Base-by-base conservation (phyloP, 2,888 invertebrate genomes). In the Calameuta idolon region DNA sequence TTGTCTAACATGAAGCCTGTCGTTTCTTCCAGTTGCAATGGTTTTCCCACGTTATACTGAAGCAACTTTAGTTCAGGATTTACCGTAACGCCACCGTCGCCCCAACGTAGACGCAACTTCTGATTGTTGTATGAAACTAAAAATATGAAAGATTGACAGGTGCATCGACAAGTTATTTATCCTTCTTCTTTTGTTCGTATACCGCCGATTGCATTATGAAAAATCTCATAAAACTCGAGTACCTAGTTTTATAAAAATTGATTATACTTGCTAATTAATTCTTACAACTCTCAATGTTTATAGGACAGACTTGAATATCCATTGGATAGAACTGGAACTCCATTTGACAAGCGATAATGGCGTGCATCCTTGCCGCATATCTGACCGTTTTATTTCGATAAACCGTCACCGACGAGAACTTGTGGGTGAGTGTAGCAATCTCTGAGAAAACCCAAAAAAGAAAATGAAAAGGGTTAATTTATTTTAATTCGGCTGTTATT, bases 221-320 rank as follows among this genome's bases (percentile, higher is more conserved):
- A 75, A 71, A 5, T 55, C 12, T 2, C 30, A 71, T n/a, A 30
- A 37, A 11, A n/a, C 69, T 75, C 12, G 31, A 75, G 12, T 69
- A 69, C 2, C 30, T 35, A n/a, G 34, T 74, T 31, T 33, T 37
- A 23, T 23, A 69, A 0, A 79, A 68, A 23, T 23, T 55, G 23
- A 5, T 31, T 31, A 69, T 73, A 81, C 74, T 87, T 94, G 5
- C 2, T 23, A 55, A 55, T 55, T 23, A 23, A 55, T 55, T 23
- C 96, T 95, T 91, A 97, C 97, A 97, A 90, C 97, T 97, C 91
- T 97, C 96, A 81, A 97, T 95, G 86, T 95, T 95, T 87, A 97
- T 95, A 12, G 96, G 96, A 88, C 97, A 97, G 68, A 95, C 94
- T 93, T 97, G 97, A 86, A 96, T 96, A 89, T 97, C 97, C 95